These are phyloP conservation scores for Bathynomus jamesi DNA, from an alignment of 1,140 invertebrate genomes.

Conservation along the genomic window DNA sequence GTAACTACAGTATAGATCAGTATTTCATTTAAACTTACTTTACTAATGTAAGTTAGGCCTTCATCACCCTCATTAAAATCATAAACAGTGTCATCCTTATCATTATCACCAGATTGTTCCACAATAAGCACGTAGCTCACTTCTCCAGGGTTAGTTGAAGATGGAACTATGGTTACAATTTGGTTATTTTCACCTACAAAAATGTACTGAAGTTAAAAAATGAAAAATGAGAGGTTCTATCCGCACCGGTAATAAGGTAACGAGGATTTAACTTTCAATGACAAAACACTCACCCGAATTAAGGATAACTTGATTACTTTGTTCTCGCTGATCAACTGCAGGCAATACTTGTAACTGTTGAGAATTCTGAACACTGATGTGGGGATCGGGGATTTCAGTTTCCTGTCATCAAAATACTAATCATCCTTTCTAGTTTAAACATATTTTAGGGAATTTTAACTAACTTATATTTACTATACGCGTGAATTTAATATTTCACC, in stretches of 20 bases:
- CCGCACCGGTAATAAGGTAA: background rate
- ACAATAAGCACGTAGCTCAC: constrained; percentile 85
- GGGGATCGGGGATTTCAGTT: too few species aligned
- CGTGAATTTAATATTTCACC: too few species aligned
- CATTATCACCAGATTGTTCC: constrained; percentile 54
- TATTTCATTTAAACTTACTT: background rate
- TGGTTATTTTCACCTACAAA: constrained; percentile 52
- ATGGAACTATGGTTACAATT: constrained; percentile 77
- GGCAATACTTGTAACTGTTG: constrained; percentile 20
- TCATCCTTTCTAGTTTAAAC: too few species aligned
- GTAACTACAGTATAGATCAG: background rate
- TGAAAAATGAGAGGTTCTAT: background rate
- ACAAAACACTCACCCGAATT: constrained; percentile 45
- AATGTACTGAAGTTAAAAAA: constrained; percentile 32
- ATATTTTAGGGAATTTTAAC: too few species aligned
- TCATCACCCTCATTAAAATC: constrained; percentile 55
- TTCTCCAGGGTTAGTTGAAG: constrained; percentile 66
- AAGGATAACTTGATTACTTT: constrained; percentile 45
- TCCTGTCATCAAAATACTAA: too few species aligned
- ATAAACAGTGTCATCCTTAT: constrained; percentile 45
- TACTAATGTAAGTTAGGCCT: constrained; percentile 38
- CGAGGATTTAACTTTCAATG: background rate
- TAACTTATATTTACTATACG: too few species aligned
- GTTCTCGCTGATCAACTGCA: constrained; percentile 20
- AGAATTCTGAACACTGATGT: background rate